These are phyloP conservation scores for Octodon degus DNA, from an alignment of 2,113 vertebrate species.

Conservation along the genomic window DNA sequence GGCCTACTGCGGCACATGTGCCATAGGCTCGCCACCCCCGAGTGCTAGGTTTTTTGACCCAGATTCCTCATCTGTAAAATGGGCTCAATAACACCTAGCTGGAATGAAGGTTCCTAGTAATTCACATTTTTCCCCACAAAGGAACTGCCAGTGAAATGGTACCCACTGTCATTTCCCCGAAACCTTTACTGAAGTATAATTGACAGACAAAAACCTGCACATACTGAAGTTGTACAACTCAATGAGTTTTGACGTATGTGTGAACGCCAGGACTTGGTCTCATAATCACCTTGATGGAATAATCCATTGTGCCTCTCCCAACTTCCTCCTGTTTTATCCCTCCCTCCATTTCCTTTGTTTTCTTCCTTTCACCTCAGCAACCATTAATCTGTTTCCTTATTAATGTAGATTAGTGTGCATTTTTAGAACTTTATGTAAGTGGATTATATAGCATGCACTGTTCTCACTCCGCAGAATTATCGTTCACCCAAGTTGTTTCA, in stretches of 20 bases:
- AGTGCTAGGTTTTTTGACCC: not conserved
- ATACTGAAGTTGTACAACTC: not conserved
- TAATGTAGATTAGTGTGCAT: not conserved
- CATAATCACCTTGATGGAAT: not conserved
- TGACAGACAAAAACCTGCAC: not conserved
- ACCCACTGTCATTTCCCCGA: not conserved
- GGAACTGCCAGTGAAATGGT: not conserved
- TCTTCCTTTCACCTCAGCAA: not conserved
- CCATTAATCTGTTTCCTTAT: not conserved
- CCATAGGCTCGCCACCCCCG: not conserved
- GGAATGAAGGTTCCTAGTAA: not conserved
- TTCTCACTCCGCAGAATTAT: not conserved
- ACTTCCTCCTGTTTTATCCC: not conserved
- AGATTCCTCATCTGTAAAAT: slow-evolving; percentile 1
- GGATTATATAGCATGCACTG: not conserved
- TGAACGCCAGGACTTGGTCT: not conserved
- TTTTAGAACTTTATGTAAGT: slow-evolving; percentile 30
- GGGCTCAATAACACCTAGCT: not conserved
- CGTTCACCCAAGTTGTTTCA: not conserved
- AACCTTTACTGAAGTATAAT: not conserved
- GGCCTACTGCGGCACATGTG: not conserved
- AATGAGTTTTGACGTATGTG: not conserved
- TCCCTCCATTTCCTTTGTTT: not conserved
- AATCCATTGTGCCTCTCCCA: not conserved
- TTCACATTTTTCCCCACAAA: not conserved